Evolutionary conservation across 2,113 vertebrate species (phyloP).

Genomic region (Antechinus flavipes): DNA sequence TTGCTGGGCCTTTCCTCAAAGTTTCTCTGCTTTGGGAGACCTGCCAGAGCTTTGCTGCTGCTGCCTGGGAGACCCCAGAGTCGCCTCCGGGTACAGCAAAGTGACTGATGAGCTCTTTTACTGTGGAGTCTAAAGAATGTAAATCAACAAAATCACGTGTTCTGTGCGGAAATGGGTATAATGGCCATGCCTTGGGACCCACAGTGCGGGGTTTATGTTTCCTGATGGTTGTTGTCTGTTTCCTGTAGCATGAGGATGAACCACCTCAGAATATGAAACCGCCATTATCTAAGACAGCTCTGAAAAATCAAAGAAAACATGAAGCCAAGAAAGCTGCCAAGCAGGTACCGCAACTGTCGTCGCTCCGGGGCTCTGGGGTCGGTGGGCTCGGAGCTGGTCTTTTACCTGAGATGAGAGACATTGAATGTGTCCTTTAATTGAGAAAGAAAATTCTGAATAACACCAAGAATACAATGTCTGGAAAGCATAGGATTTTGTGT

Average conservation of each 20-base stretch:
- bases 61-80: neutral
- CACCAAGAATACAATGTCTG: neutral
- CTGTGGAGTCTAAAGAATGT: slow-evolving; percentile 4
- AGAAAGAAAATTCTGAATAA: neutral
- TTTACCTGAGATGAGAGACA: neutral
- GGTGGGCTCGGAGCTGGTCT: neutral
- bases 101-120: neutral
- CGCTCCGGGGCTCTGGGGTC: neutral
- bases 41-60: no score
- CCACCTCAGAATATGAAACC: slow-evolving; percentile 94
- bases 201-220: neutral
- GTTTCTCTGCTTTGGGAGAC: neutral
- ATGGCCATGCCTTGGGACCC: neutral
- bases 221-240: slow-evolving; percentile 50
- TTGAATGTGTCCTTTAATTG: neutral
- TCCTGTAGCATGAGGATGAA: slow-evolving; percentile 94
- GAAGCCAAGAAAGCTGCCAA: slow-evolving; percentile 97
- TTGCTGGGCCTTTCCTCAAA: neutral
- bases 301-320: slow-evolving; percentile 97
- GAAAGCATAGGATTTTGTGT: neutral
- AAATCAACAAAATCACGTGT: slow-evolving; percentile 44
- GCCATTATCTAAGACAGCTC: slow-evolving; percentile 90
- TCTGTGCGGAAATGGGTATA: neutral
- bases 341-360: slow-evolving; percentile 86
- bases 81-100: neutral